phyloP scores from a whole-genome alignment of 2,888 invertebrate species.

The Drosophila birchii region DNA sequence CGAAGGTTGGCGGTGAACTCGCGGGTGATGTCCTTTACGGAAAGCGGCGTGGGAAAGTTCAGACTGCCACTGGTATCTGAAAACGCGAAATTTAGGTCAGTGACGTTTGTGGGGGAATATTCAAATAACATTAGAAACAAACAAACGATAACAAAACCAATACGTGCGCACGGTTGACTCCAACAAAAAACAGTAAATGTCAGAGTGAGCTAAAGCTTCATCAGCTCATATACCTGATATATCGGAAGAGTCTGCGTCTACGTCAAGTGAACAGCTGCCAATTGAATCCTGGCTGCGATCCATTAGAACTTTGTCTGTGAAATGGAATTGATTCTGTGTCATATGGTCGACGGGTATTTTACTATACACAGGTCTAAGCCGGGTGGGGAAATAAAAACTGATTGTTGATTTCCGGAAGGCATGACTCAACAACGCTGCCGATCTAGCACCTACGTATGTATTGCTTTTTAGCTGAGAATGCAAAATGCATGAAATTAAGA shows the following conservation, averaged over 20 bases:
- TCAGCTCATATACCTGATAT: slow-evolving; percentile 87
- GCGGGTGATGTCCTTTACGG: slow-evolving; percentile 86
- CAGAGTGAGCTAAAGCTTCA: slow-evolving; percentile 26
- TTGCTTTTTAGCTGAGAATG: slow-evolving; percentile 49
- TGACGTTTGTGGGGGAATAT: neutral
- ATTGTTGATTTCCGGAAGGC: slow-evolving; percentile 21
- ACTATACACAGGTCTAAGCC: slow-evolving; percentile 1
- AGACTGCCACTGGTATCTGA: slow-evolving; percentile 87
- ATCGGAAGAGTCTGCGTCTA: slow-evolving; percentile 90
- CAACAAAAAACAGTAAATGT: neutral
- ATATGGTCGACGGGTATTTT: slow-evolving; percentile 9
- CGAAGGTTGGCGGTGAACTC: slow-evolving; percentile 88
- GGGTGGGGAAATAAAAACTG: neutral
- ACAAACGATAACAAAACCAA: slow-evolving; percentile 29
- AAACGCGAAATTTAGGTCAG: slow-evolving; percentile 35
- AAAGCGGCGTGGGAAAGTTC: slow-evolving; percentile 88
- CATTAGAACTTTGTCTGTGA: slow-evolving; percentile 85
- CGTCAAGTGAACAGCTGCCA: slow-evolving; percentile 94
- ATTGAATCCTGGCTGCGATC: slow-evolving; percentile 93
- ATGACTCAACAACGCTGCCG: neutral
- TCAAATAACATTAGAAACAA: neutral
- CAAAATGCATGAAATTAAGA: slow-evolving; percentile 23
- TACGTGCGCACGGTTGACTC: slow-evolving; percentile 11
- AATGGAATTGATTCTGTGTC: slow-evolving; percentile 24
- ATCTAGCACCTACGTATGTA: slow-evolving; percentile 37